Percentiles rank a stretch among this genome's conserved stretches.
Evolutionary conservation across 2,888 invertebrate species (phyloP).

Genomic region (Noctua janthina): DNA sequence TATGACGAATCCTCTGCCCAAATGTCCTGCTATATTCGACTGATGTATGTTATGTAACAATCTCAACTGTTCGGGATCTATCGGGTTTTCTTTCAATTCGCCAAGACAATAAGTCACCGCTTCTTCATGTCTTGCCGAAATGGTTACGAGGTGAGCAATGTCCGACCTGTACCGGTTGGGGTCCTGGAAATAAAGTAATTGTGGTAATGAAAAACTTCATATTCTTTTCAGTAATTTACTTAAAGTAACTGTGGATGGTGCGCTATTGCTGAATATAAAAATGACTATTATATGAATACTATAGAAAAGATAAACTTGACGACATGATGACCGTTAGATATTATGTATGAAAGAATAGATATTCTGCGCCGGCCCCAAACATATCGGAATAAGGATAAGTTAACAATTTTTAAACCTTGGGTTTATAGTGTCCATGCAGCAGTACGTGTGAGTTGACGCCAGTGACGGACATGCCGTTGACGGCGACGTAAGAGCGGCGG

Average conservation of each 20-base stretch:
- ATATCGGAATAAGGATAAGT: neutral
- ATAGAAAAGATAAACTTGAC: neutral
- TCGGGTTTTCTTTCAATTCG: slow-evolving; percentile 67
- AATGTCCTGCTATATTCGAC: slow-evolving; percentile 86
- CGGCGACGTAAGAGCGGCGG: slow-evolving; percentile 85
- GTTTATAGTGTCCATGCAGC: slow-evolving; percentile 78
- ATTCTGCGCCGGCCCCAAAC: neutral
- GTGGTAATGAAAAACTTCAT: neutral
- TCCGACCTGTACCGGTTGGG: slow-evolving; percentile 67
- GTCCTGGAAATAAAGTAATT: slow-evolving; percentile 43
- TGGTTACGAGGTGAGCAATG: slow-evolving; percentile 87
- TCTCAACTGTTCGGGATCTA: slow-evolving; percentile 86
- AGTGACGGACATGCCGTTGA: slow-evolving; percentile 80
- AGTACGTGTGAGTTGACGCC: slow-evolving; percentile 81
- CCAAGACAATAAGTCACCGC: slow-evolving; percentile 77
- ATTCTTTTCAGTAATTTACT: neutral
- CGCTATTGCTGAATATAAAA: neutral
- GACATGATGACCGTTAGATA: neutral
- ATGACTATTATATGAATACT: neutral
- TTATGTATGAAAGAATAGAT: neutral
- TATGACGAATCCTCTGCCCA: slow-evolving; percentile 91
- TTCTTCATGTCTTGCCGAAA: slow-evolving; percentile 89
- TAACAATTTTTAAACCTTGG: slow-evolving; percentile 73
- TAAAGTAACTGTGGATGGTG: neutral
- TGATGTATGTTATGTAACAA: slow-evolving; percentile 85